Conservation (phyloP, 2,113 vertebrate genomes). For the Thalassoma bifasciatum region DNA sequence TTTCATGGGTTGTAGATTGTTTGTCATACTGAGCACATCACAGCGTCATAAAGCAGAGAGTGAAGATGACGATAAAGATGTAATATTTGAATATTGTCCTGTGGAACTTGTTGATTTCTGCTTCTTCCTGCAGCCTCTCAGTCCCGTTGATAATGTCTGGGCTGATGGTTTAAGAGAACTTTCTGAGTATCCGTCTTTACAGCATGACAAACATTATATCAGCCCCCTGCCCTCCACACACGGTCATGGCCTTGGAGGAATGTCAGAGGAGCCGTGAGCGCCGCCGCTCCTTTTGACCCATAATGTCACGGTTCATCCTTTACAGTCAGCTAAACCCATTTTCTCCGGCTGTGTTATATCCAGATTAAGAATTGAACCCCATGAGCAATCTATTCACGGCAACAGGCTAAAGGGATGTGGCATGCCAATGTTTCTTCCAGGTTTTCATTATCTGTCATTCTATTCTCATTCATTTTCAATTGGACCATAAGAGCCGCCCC, state of each 20-base stretch:
- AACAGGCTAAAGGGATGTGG: conserved; percentile 81
- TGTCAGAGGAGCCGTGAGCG: conserved; percentile 81
- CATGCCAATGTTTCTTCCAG: conserved; percentile 80
- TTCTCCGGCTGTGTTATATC: conserved; percentile 52
- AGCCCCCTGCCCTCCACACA: conserved; percentile 61
- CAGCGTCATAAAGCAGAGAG: conserved; percentile 36
- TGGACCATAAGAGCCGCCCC: conserved; percentile 79
- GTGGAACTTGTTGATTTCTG: too few species aligned
- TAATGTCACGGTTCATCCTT: conserved; percentile 71
- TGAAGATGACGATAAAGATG: conserved; percentile 59
- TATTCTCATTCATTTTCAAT: conserved; percentile 85
- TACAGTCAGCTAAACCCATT: conserved; percentile 77
- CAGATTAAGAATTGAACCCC: conserved; percentile 76
- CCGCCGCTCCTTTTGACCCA: conserved; percentile 75
- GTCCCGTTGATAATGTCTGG: too few species aligned
- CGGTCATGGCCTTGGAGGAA: conserved; percentile 78
- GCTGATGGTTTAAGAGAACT: too few species aligned
- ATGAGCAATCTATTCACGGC: conserved; percentile 85
- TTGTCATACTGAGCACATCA: conserved; percentile 12
- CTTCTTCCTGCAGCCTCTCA: too few species aligned
- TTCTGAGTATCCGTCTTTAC: conserved; percentile 56
- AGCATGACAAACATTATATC: conserved; percentile 73
- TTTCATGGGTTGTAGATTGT: conserved; percentile 19
- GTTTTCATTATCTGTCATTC: conserved; percentile 86
- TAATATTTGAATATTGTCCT: too few species aligned